phyloP scores from a whole-genome alignment of 2,113 vertebrate species.

The Theristicus caerulescens region DNA sequence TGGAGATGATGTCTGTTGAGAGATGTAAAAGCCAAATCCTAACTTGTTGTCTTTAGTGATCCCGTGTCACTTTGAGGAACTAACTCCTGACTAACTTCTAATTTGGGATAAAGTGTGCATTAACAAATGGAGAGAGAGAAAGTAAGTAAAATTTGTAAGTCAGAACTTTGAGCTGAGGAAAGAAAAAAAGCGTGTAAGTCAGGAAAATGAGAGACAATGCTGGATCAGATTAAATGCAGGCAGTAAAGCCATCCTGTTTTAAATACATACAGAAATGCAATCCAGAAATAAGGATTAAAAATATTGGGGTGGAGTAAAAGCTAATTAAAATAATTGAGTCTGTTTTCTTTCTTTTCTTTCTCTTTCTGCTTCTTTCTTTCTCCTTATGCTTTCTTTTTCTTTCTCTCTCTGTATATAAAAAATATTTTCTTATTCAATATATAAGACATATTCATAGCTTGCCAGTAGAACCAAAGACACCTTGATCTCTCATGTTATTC shows the following conservation, averaged over 20 bases:
- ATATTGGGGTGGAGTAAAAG: background rate
- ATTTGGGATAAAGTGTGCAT: background rate
- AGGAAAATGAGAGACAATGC: background rate
- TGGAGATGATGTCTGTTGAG: background rate
- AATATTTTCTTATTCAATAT: background rate
- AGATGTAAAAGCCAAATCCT: background rate
- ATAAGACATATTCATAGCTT: background rate
- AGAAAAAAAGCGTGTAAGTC: background rate
- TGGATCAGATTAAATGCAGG: background rate
- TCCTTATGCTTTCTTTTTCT: background rate
- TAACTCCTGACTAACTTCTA: background rate
- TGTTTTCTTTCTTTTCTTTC: background rate
- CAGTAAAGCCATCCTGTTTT: background rate
- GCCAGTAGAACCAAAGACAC: background rate
- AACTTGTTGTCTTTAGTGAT: background rate
- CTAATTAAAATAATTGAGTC: background rate
- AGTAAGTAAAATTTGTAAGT: background rate
- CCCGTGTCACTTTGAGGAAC: background rate
- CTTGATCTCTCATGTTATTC: background rate
- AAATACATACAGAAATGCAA: background rate
- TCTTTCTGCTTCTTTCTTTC: background rate
- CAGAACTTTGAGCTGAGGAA: background rate
- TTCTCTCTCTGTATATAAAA: background rate
- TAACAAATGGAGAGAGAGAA: background rate
- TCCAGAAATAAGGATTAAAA: background rate